Percentiles rank a stretch among this genome's conserved stretches.
Conservation (phyloP, 2,113 vertebrate genomes). For the Zapornia atra region DNA sequence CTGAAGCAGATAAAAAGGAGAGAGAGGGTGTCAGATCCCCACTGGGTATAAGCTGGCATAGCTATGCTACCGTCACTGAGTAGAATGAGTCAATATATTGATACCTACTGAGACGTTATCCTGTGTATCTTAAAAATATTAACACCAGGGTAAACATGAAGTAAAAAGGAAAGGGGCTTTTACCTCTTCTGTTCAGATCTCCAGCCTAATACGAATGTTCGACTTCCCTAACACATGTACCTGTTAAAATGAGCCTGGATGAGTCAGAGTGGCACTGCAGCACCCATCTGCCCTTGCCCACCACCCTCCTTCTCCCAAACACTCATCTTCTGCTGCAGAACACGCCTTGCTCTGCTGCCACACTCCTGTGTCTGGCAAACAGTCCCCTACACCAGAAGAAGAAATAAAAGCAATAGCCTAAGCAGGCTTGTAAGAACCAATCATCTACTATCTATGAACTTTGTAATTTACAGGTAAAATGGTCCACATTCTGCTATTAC, state of each 20-base stretch:
- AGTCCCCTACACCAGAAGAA: neutral
- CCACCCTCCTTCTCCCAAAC: neutral
- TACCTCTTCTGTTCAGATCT: neutral
- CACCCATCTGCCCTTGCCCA: neutral
- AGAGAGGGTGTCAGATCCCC: neutral
- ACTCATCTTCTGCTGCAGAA: neutral
- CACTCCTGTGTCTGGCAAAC: neutral
- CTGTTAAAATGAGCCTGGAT: neutral
- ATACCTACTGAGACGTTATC: conserved; percentile 18
- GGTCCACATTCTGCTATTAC: neutral
- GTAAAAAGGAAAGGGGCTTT: neutral
- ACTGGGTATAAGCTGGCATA: neutral
- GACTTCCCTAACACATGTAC: neutral
- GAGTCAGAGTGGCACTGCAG: neutral
- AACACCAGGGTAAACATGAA: neutral
- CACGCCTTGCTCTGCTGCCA: neutral
- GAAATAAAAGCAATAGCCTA: conserved; percentile 1
- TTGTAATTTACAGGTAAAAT: neutral
- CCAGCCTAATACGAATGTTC: neutral
- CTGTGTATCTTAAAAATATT: neutral
- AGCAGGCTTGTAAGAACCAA: neutral
- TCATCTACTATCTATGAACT: neutral
- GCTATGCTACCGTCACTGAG: neutral
- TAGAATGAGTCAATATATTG: conserved; percentile 32
- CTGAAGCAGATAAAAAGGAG: conserved; percentile 6